Percentiles rank a stretch among this genome's conserved stretches.
Conservation (phyloP, 2,888 invertebrate genomes). For the Julus scanicus region DNA sequence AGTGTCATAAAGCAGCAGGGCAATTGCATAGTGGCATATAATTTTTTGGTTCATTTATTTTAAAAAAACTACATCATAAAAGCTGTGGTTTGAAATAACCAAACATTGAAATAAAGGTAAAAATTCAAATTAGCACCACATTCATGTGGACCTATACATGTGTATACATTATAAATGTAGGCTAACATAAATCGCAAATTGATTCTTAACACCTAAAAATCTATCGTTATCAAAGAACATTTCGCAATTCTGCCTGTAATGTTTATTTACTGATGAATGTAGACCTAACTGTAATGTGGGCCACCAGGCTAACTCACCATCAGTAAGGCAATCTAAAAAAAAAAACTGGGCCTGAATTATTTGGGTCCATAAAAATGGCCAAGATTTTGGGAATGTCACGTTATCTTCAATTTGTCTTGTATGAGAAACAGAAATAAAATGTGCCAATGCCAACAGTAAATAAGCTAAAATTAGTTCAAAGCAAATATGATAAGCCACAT, state of each 20-base stretch:
- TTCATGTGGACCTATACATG: neutral
- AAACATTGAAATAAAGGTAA: neutral
- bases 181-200: neutral
- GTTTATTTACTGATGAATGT: slow-evolving; percentile 16
- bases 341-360: neutral
- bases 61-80: too few species aligned
- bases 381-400: neutral
- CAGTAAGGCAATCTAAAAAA: neutral
- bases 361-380: neutral
- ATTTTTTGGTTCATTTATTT: too few species aligned
- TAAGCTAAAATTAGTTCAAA: neutral
- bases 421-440: neutral
- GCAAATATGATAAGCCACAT: neutral
- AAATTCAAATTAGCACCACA: neutral
- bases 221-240: neutral
- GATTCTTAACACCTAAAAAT: neutral
- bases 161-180: too few species aligned
- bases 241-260: neutral
- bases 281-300: slow-evolving; percentile 10
- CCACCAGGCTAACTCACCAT: neutral
- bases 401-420: neutral
- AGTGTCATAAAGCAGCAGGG: too few species aligned
- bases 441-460: neutral
- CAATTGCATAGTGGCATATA: too few species aligned
- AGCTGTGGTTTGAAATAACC: neutral